Conservation (phyloP, 2,113 vertebrate genomes). For the Pitta sordida region DNA sequence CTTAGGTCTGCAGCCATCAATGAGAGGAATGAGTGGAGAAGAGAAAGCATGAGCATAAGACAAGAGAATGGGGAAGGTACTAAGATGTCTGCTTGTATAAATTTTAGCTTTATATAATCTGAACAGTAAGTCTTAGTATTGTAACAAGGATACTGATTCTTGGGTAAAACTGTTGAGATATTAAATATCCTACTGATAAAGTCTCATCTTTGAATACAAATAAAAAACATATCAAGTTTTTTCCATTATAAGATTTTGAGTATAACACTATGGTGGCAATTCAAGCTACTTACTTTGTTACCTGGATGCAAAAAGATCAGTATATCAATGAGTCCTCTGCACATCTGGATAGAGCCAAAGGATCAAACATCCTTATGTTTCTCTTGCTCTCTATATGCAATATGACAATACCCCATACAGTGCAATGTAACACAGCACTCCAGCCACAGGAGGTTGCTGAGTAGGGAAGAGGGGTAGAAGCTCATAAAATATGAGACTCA, state of each 20-base stretch:
- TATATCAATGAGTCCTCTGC: neutral
- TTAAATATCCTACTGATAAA: neutral
- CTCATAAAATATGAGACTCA: neutral
- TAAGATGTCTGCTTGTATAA: neutral
- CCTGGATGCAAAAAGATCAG: neutral
- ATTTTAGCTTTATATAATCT: neutral
- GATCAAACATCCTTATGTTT: neutral
- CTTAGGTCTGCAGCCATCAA: neutral
- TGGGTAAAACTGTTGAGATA: neutral
- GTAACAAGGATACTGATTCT: neutral
- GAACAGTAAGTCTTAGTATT: neutral
- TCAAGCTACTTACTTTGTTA: neutral
- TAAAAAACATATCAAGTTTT: neutral
- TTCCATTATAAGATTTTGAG: neutral
- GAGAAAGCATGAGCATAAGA: neutral
- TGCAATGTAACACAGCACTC: neutral
- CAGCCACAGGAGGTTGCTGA: rapidly evolving
- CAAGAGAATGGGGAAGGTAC: neutral
- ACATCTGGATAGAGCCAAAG: neutral
- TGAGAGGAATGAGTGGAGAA: neutral
- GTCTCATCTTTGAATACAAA: neutral
- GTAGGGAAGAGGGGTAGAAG: neutral
- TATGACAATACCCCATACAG: neutral
- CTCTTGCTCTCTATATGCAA: neutral
- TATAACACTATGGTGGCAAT: neutral